Conservation (phyloP, 2,797 vertebrate genomes). For the Kryptolebias ocellatus region DNA sequence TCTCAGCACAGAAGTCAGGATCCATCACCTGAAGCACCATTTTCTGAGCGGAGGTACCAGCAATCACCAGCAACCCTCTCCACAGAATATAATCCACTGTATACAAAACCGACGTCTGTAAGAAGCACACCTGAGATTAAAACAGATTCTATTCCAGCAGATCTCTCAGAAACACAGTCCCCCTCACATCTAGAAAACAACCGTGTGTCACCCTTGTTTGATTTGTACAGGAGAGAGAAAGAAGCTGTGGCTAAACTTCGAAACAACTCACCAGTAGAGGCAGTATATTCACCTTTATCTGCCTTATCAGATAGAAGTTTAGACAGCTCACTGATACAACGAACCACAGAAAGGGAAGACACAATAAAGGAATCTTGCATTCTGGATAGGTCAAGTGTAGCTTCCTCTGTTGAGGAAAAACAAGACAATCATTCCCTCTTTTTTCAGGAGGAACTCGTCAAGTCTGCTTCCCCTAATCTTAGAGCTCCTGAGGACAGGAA, state of each 20-base stretch:
- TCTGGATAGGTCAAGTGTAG: constrained; percentile 22
- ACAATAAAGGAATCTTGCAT: constrained; percentile 19
- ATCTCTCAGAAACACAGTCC: constrained; percentile 29
- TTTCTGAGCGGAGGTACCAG: constrained; percentile 39
- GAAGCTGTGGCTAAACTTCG: constrained; percentile 29
- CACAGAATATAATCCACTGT: constrained; percentile 23
- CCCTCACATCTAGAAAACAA: constrained; percentile 31
- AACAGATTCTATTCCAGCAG: constrained; percentile 10
- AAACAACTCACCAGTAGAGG: constrained; percentile 35
- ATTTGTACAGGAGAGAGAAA: constrained; percentile 26
- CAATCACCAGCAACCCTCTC: constrained; percentile 35
- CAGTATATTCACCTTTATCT: constrained; percentile 29
- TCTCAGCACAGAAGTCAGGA: constrained; percentile 44
- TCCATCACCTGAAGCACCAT: constrained; percentile 39
- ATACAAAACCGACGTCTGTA: constrained; percentile 23
- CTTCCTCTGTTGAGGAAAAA: constrained; percentile 31
- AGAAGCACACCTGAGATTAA: constrained; percentile 39
- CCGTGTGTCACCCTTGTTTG: constrained; percentile 28
- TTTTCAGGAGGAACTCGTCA: constrained; percentile 26
- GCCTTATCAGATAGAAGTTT: constrained; percentile 27
- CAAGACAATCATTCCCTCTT: background rate
- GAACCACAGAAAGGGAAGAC: constrained; percentile 35
- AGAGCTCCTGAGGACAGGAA: too few species aligned
- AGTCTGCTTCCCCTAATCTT: background rate
- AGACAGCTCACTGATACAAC: constrained; percentile 25